Percentiles rank a stretch among this genome's conserved stretches.
These are phyloP conservation scores for Salvelinus sp. DNA, from an alignment of 2,113 vertebrate genomes.

Conservation along the genomic window DNA sequence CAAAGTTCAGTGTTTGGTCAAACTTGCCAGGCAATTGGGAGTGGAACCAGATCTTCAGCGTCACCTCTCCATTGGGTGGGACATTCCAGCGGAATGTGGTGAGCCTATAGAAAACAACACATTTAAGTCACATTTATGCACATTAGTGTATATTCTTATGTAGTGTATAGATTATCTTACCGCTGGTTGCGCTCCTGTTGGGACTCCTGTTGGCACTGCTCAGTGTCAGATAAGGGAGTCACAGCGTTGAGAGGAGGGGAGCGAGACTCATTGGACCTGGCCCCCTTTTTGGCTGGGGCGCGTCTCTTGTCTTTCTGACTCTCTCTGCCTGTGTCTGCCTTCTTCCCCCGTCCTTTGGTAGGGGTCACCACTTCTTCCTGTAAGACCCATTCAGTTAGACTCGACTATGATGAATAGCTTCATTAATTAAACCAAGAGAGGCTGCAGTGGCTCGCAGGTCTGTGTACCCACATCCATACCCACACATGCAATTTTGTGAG, in stretches of 20 bases:
- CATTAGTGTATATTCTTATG: neutral
- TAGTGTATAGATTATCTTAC: constrained; percentile 58
- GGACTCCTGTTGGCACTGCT: constrained; percentile 39
- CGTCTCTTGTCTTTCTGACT: constrained; percentile 51
- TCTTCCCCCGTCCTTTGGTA: constrained; percentile 51
- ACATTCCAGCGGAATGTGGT: constrained; percentile 83
- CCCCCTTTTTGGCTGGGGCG: constrained; percentile 30
- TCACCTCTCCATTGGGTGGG: constrained; percentile 72
- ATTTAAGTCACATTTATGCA: neutral
- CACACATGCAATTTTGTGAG: too few species aligned
- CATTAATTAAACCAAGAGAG: too few species aligned
- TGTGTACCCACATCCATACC: too few species aligned
- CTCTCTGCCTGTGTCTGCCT: constrained; percentile 52
- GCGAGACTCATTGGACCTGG: neutral
- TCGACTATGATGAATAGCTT: too few species aligned
- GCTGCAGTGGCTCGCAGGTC: too few species aligned
- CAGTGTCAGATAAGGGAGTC: constrained; percentile 10
- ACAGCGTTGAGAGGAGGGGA: neutral
- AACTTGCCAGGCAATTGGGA: constrained; percentile 72
- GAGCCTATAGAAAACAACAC: constrained; percentile 51
- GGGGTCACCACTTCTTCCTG: constrained; percentile 58
- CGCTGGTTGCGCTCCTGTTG: constrained; percentile 55
- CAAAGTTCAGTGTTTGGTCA: constrained; percentile 83
- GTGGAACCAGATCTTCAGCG: constrained; percentile 78
- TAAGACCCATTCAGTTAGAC: too few species aligned